A percentile compares a stretch with the other conserved stretches of the same genome.
Conservation (phyloP, 92 coral and sea anemone genomes). For the Hydrozoanthus gracilis region DNA sequence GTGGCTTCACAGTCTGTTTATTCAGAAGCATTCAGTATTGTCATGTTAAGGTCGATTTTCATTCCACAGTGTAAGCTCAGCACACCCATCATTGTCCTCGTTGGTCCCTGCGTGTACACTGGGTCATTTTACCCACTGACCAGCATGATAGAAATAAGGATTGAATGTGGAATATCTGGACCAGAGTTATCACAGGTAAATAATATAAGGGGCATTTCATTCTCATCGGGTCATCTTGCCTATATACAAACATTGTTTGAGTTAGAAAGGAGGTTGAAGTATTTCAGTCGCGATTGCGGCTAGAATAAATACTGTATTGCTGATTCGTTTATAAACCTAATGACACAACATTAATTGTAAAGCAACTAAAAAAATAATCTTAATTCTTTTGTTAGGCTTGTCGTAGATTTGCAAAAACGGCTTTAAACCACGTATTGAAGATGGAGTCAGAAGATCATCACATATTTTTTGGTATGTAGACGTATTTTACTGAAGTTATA, state of each 20-base stretch:
- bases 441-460: constrained; percentile 56
- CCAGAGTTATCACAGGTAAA: constrained; percentile 60
- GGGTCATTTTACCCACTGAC: constrained; percentile 70
- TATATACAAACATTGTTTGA: too few species aligned
- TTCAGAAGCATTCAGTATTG: too few species aligned
- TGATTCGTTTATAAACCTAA: too few species aligned
- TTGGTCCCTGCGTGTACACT: constrained; percentile 75
- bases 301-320: too few species aligned
- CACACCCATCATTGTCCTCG: constrained; percentile 66
- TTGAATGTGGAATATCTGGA: constrained; percentile 80
- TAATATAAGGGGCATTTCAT: too few species aligned
- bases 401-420: constrained; percentile 60
- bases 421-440: constrained; percentile 56
- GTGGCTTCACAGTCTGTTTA: too few species aligned
- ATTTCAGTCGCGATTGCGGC: too few species aligned
- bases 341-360: too few species aligned
- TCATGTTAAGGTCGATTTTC: background rate
- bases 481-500: background rate
- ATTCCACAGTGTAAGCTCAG: constrained; percentile 57
- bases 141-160: constrained; percentile 51
- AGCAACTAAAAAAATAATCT: background rate
- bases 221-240: too few species aligned
- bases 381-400: constrained; percentile 51
- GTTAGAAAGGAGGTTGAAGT: too few species aligned
- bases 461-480: constrained; percentile 60